Evolutionary conservation across 2,797 vertebrate species (phyloP).

Genomic region (Epinephelus coioides): DNA sequence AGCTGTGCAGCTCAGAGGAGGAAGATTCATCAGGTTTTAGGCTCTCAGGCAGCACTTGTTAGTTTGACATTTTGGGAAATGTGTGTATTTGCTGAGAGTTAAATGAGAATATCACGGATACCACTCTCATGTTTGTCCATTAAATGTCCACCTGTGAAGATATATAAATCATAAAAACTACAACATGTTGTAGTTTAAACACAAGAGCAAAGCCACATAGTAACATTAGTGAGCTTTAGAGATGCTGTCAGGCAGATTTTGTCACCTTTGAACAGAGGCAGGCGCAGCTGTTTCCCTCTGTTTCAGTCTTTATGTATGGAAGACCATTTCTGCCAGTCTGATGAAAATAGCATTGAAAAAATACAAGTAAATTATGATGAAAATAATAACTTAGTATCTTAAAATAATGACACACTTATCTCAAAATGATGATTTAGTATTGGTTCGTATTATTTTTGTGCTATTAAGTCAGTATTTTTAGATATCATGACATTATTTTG

Average conservation of each 20-base stretch:
- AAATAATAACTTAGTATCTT: too few species aligned
- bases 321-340: too few species aligned
- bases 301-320: neutral
- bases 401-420: too few species aligned
- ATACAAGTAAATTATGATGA: too few species aligned
- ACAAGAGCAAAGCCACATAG: neutral
- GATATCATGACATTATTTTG: too few species aligned
- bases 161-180: neutral
- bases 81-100: neutral
- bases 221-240: neutral
- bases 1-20: conserved; percentile 10
- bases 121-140: too few species aligned
- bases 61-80: neutral
- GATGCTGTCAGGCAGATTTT: neutral
- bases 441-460: too few species aligned
- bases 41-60: neutral
- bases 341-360: too few species aligned
- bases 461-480: too few species aligned
- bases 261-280: neutral
- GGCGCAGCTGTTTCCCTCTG: neutral
- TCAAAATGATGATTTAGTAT: too few species aligned
- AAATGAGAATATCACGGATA: too few species aligned
- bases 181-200: neutral
- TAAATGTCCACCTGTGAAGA: too few species aligned
- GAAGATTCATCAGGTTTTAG: neutral